These are phyloP conservation scores for Neopipo cinnamomea DNA, from an alignment of 2,113 vertebrate genomes.

Conservation along the genomic window DNA sequence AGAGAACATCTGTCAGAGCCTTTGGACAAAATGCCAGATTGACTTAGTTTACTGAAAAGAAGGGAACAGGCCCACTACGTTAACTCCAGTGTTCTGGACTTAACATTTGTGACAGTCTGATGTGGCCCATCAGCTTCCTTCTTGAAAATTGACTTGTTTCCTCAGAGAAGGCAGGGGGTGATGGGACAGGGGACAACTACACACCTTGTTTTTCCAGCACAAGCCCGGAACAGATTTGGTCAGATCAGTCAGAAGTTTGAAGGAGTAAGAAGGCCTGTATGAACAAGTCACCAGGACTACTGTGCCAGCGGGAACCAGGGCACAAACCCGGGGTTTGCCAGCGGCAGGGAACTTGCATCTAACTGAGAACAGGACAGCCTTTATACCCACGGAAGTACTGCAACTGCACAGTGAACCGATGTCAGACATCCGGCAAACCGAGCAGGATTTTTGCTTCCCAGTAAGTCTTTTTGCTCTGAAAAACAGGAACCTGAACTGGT, in stretches of 20 bases:
- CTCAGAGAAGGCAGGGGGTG: too few species aligned
- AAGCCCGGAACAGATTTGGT: not conserved
- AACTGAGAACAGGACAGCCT: not conserved
- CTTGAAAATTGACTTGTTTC: not conserved
- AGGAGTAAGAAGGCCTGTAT: fast-evolving
- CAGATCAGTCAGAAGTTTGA: not conserved
- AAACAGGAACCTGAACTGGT: not conserved
- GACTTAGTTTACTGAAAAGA: not conserved
- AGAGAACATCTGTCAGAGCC: not conserved
- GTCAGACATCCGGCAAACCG: not conserved
- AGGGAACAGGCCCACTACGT: fast-evolving
- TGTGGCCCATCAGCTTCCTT: not conserved
- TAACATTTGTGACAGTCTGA: too few species aligned
- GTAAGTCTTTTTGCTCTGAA: not conserved
- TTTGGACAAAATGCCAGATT: not conserved
- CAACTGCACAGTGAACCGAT: not conserved
- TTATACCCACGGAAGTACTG: not conserved
- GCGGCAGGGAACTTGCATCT: not conserved
- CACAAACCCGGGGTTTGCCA: not conserved
- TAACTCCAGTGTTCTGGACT: too few species aligned
- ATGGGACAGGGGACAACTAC: not conserved
- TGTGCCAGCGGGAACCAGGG: fast-evolving
- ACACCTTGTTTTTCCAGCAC: not conserved
- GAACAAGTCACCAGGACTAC: not conserved
- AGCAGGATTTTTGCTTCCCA: not conserved